Evolutionary conservation across 2,888 invertebrate genomes (phyloP).

Genomic region (Myopa tessellatipennis): DNA sequence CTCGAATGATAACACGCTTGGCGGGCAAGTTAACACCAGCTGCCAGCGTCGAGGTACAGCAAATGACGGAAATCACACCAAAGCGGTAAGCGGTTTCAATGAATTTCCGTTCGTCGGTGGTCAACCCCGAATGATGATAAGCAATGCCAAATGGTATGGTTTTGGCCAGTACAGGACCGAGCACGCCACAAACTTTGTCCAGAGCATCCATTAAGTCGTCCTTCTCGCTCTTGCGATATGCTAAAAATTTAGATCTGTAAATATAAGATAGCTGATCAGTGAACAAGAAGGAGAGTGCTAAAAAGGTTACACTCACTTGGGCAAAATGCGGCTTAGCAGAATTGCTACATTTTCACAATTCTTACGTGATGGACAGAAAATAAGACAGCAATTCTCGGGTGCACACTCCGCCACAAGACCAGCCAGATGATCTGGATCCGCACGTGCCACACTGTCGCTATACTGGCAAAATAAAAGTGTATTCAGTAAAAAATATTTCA

Average conservation of each 20-base stretch:
- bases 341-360: slow-evolving; percentile 92
- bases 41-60: slow-evolving; percentile 97
- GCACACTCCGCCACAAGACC: slow-evolving; percentile 85
- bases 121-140: slow-evolving; percentile 94
- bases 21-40: slow-evolving; percentile 98
- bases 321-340: slow-evolving; percentile 76
- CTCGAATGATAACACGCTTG: slow-evolving; percentile 85
- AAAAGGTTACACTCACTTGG: slow-evolving; percentile 52
- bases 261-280: background rate
- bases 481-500: slow-evolving; percentile 10
- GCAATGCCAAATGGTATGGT: slow-evolving; percentile 86
- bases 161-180: slow-evolving; percentile 76
- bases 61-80: slow-evolving; percentile 88
- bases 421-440: slow-evolving; percentile 85
- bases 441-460: slow-evolving; percentile 70
- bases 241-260: slow-evolving; percentile 69
- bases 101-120: slow-evolving; percentile 84
- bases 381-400: slow-evolving; percentile 82
- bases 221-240: slow-evolving; percentile 73
- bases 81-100: slow-evolving; percentile 86
- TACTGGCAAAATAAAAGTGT: slow-evolving; percentile 70
- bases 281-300: background rate
- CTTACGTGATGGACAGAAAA: slow-evolving; percentile 93
- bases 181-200: slow-evolving; percentile 74
- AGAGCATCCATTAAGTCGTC: slow-evolving; percentile 72